Base-by-base conservation (phyloP, 2,888 invertebrate species). In the Pseudeuparius sepicola region DNA sequence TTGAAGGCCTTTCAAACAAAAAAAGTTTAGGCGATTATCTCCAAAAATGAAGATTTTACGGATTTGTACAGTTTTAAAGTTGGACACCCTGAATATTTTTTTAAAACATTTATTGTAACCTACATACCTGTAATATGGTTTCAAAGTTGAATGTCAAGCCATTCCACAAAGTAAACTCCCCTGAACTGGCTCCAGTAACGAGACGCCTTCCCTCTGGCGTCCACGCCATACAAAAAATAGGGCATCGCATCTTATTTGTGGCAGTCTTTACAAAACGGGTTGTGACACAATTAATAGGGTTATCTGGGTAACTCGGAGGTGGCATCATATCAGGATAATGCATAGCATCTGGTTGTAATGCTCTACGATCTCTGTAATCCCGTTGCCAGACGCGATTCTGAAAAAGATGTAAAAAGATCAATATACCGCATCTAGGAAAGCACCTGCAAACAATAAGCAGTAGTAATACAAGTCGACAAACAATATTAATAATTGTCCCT, bases 71-170 rank as follows among this genome's bases (percentile, higher is more conserved):
- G n/a, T n/a, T n/a, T n/a, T n/a, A n/a, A n/a, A n/a, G n/a, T n/a
- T n/a, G n/a, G n/a, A n/a, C n/a, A n/a, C n/a, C n/a, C n/a, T n/a
- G n/a, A n/a, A n/a, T n/a, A n/a, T n/a, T n/a, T n/a, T n/a, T n/a
- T n/a, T n/a, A n/a, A n/a, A n/a, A n/a, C n/a, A n/a, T n/a, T n/a
- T n/a, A n/a, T n/a, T n/a, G n/a, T n/a, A n/a, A n/a, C n/a, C n/a
- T n/a, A n/a, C 58, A 54, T 62, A 88, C 89, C 77, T 98, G 98
- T 30, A 98, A 70, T 61, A 99, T 99, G n/a, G 98, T 99, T 70
- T 99, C 98, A 68, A 99, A 99, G 68, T 98, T 99, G 65, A 98
- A 99, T n/a, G 97, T 98, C 15, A 98, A 73, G 16, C 98, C 98
- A 70, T 98, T 98, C 98, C 98, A 99, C 3, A 99, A 68, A 0